phyloP scores from a whole-genome alignment of 2,113 vertebrate species.

The Upupa epops region DNA sequence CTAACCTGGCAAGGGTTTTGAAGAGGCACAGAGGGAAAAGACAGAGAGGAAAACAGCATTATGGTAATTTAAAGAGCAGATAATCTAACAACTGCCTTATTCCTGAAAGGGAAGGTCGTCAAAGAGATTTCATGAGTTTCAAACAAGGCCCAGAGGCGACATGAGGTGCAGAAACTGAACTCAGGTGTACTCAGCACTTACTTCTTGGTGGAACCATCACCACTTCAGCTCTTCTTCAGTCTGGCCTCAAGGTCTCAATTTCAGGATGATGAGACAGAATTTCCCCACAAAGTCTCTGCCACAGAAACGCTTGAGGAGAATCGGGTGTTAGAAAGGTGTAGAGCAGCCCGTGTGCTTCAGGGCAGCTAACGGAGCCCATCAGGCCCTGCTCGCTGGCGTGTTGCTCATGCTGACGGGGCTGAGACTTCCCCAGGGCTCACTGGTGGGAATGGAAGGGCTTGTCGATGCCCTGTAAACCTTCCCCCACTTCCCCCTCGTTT shows the following conservation, averaged over 20 bases:
- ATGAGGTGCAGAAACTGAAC: not conserved
- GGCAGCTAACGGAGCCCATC: fast-evolving
- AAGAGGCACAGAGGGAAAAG: not conserved
- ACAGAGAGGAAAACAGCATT: not conserved
- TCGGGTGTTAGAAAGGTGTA: fast-evolving
- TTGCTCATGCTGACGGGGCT: too few species aligned
- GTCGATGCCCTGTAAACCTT: too few species aligned
- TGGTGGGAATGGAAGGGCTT: too few species aligned
- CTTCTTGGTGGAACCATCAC: not conserved
- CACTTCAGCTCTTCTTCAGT: not conserved
- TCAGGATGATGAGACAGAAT: fast-evolving
- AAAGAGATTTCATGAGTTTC: not conserved
- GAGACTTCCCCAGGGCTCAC: too few species aligned
- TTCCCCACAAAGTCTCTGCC: not conserved
- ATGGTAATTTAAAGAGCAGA: not conserved
- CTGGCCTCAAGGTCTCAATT: not conserved
- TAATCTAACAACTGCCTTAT: fast-evolving
- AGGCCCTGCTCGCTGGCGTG: too few species aligned
- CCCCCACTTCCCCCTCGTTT: too few species aligned
- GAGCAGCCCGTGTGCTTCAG: fast-evolving
- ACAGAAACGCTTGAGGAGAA: not conserved
- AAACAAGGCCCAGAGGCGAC: fast-evolving
- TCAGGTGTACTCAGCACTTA: fast-evolving
- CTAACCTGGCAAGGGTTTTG: fast-evolving
- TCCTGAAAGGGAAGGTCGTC: not conserved